These are phyloP conservation scores for Nylanderia fulva DNA, from an alignment of 1,140 invertebrate genomes.

Conservation along the genomic window DNA sequence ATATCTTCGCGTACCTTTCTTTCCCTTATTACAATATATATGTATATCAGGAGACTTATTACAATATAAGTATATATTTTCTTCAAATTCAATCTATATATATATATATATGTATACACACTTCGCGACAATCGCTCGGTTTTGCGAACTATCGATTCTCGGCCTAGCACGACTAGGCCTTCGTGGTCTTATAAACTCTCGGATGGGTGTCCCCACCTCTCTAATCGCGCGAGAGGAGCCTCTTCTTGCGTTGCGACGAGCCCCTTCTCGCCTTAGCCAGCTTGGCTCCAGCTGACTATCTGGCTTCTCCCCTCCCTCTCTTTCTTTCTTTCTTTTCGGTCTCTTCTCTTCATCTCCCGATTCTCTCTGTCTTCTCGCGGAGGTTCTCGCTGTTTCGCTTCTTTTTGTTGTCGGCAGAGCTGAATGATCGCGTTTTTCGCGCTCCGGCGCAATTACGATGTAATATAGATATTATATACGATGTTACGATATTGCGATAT, in stretches of 20 bases:
- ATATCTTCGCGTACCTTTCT: slow-evolving; percentile 31
- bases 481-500: slow-evolving; percentile 43
- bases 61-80: too few species aligned
- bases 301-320: slow-evolving; percentile 43
- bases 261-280: slow-evolving; percentile 82
- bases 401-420: not conserved
- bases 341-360: too few species aligned
- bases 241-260: slow-evolving; percentile 76
- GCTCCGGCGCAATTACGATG: slow-evolving; percentile 35
- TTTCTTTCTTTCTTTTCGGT: slow-evolving; percentile 23
- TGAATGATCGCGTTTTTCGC: slow-evolving; percentile 49
- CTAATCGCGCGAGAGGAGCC: slow-evolving; percentile 63
- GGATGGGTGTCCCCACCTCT: slow-evolving; percentile 79
- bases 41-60: too few species aligned
- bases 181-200: slow-evolving; percentile 84
- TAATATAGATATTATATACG: slow-evolving; percentile 42
- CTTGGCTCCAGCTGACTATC: slow-evolving; percentile 83
- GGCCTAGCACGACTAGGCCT: slow-evolving; percentile 71
- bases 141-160: slow-evolving; percentile 83
- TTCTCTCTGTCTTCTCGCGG: not conserved
- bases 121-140: slow-evolving; percentile 76
- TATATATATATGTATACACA: too few species aligned
- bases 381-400: slow-evolving; percentile 19
- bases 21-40: too few species aligned
- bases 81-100: too few species aligned